Evolutionary conservation across 2,888 invertebrate species (phyloP), one percentile per base, ranked within the genome.

Genomic region (Blastobasis adustella): DNA sequence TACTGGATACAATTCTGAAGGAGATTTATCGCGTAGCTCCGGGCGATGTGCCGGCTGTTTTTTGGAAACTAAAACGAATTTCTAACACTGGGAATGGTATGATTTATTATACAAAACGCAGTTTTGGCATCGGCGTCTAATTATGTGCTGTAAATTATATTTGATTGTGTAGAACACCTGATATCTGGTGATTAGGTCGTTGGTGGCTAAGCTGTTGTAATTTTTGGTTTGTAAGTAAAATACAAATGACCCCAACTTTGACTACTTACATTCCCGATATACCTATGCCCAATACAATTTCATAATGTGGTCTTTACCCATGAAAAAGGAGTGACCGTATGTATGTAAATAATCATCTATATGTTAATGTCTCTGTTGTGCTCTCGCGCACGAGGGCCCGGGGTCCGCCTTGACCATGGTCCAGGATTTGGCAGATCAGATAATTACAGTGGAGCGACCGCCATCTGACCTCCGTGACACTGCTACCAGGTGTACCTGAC

Each of bases 21-120:
- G 76, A 79, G 86, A 87, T 87, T 87, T 86, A 87, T 86, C 73
- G 71, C 70, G 56, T 71, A 60, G 79, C 84, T 81, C 56, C 63
- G 57, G 82, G 82, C 79, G 69, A 67, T 74, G 58, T 63, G 61
- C 65, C 61, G 60, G 62, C 61, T 58, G 51, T 54, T 54, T 23
- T 23, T 61, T 67, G 65, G 64, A 65, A 65, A 67, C 63, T 65
- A 64, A 57, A 56, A 51, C 52, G 55, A 59, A 66, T 67, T 65
- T 60, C 56, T 58, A 55, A 60, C 10, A 44, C 37, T 46, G 39
- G 40, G 56, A 55, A 59, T 55, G 48, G 47, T 50, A 59, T 71
- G 68, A 72, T 72, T 70, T 69, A 72, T 65, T 55, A 37, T 46
- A 45, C 46, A 51, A 45, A 36, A 10, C 41, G 47, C 46, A 47